These are phyloP conservation scores for Bellardia bayeri DNA, from an alignment of 2,888 invertebrate genomes.

Conservation along the genomic window DNA sequence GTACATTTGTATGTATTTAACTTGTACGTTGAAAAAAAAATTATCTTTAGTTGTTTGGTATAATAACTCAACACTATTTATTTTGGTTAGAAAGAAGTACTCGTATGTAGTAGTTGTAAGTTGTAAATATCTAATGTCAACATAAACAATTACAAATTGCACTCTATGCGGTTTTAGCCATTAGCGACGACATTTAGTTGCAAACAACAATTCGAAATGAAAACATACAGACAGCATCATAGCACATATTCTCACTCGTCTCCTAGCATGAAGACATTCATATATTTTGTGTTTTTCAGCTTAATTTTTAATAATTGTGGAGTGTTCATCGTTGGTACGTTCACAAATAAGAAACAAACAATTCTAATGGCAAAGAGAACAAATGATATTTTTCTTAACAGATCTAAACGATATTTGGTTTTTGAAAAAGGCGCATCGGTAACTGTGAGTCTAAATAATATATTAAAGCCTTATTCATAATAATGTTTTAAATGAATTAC, in stretches of 20 bases:
- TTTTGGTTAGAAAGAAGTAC: background rate
- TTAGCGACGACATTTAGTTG: constrained; percentile 54
- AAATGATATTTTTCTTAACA: constrained; percentile 72
- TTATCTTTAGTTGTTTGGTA: background rate
- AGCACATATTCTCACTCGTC: background rate
- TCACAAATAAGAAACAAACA: constrained; percentile 40
- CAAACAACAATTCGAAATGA: constrained; percentile 26
- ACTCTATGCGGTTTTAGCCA: constrained; percentile 38
- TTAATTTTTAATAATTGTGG: constrained; percentile 42
- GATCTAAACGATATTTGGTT: constrained; percentile 80
- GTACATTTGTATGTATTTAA: background rate
- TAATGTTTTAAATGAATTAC: no score
- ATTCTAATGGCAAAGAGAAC: constrained; percentile 28
- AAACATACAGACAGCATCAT: background rate
- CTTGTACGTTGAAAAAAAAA: background rate
- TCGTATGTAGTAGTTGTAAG: background rate
- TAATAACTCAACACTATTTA: background rate
- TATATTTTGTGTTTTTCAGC: constrained; percentile 42
- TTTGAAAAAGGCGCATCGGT: constrained; percentile 80
- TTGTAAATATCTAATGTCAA: constrained; percentile 53
- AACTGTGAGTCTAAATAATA: constrained; percentile 75
- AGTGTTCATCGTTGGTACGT: constrained; percentile 3
- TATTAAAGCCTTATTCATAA: no score
- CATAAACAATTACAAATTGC: constrained; percentile 48
- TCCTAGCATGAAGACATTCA: background rate